Percentiles rank a stretch among this genome's conserved stretches.
These are phyloP conservation scores for Drosophila ercepeae DNA, from an alignment of 1,140 invertebrate genomes.

Conservation along the genomic window DNA sequence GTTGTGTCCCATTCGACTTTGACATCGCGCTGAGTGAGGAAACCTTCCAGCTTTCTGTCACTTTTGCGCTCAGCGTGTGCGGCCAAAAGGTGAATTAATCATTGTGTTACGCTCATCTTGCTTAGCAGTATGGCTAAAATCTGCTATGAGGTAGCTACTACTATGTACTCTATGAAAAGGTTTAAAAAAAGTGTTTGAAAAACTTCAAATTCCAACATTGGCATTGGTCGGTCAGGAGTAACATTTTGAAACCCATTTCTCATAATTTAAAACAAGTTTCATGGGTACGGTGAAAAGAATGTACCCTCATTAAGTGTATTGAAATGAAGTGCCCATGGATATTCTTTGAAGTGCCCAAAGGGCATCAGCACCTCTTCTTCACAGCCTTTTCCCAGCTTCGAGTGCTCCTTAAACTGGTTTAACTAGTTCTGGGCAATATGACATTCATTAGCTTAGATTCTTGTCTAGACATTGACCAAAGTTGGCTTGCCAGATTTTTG, in stretches of 20 bases:
- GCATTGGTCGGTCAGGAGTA: too few species aligned
- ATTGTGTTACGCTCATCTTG: neutral
- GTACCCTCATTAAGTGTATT: neutral
- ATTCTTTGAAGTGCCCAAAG: conserved; percentile 11
- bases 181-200: too few species aligned
- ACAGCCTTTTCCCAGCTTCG: conserved; percentile 3
- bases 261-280: neutral
- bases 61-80: conserved; percentile 31
- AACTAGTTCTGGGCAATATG: conserved; percentile 39
- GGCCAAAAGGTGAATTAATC: conserved; percentile 43
- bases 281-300: neutral
- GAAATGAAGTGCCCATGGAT: neutral
- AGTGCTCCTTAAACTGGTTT: conserved; percentile 44
- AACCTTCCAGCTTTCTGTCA: conserved; percentile 28
- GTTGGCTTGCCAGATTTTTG: conserved; percentile 26
- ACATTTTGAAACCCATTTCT: neutral
- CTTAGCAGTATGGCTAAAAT: neutral
- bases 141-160: conserved; percentile 1
- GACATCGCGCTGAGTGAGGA: conserved; percentile 35
- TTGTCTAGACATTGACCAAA: conserved; percentile 46
- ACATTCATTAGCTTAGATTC: conserved; percentile 47
- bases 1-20: conserved; percentile 18
- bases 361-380: conserved; percentile 17
- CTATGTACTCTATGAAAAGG: too few species aligned
- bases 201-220: too few species aligned